Base-by-base conservation (phyloP, 2,797 vertebrate species). In the Argya squamiceps region DNA sequence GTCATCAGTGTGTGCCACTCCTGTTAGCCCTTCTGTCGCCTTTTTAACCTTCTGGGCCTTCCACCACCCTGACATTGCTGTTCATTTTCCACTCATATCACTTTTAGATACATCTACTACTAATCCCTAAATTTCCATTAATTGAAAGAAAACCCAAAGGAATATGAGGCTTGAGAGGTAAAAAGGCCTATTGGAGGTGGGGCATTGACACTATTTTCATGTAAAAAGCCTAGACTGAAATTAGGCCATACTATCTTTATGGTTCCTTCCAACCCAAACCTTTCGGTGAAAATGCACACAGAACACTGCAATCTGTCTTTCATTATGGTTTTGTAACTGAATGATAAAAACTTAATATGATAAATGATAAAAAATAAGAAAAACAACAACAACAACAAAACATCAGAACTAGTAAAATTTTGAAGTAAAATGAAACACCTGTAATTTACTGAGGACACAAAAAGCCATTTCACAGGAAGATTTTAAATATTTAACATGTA, bases 51-150 rank as follows among this genome's bases (percentile, higher is more conserved):
- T 53, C n/a, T 55, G 30, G 4, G 32, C 2, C 27, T 71, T 75
- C 44, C 10, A 36, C 10, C 5, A 34, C 12, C 2, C 27, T 80
- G 55, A 24, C 29, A 39, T 1, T n/a, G 47, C 24, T 1, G 0
- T 30, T 67, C 15, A 41, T 59, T 83, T 22, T 75, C 20, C 18
- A 68, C 20, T 68, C 23, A 64, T 4, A 50, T 2, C 13, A 26
- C 17, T 68, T 87, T 64, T 52, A 77, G 73, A 53, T 3, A 27
- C 14, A 32, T 15, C 12, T 76, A 39, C 32, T 27, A 52, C 27
- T 56, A 67, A 39, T 47, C 16, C 11, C 24, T 30, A 39, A 2
- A 26, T 30, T 67, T 75, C 34, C n/a, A 39, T 20, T 52, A 23
- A 59, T 2, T 16, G 68, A 71, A 69, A 69, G 30, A 62, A 86